Base-by-base conservation (phyloP, 2,797 vertebrate species). In the Meriones psammophilus region DNA sequence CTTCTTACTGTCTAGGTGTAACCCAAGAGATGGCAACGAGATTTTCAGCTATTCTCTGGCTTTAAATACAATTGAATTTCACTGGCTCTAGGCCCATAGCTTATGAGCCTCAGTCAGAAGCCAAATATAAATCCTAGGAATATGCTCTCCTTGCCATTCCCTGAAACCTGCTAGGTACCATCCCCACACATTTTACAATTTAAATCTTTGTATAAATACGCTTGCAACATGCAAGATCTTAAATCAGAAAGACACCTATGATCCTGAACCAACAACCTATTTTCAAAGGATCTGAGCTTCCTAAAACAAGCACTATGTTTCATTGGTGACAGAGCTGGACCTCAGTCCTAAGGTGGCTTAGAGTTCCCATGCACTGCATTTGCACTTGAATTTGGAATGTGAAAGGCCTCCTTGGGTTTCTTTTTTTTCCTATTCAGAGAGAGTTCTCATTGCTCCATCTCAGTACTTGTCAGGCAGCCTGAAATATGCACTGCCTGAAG, bases 11-110 rank as follows among this genome's bases (percentile, higher is more conserved):
- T 26, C 39, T 56, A 22, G 76, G 18, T 18, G 4, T 0, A 17
- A 15, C 24, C 28, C 7, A 0, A 0, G 3, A 3, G 4, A 33
- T 14, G 58, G 17, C 1, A 50, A 74, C 26, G 42, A 1, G 50
- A 14, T 15, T 15, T 22, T 68, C 76, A 73, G 10, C 8, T 13
- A 2, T 7, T 33, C 9, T 10, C 6, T 13, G 3, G 5, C 30
- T 62, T 77, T 12, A n/a, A 15, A 5, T 0, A 7, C 39, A 73
- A 22, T 24, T 15, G n/a, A 20, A 17, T 5, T 14, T 12, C 42
- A 4, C 46, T 64, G 46, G 8, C 62, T 17, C 8, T 50, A 39
- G 7, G 28, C 60, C 39, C 20, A 5, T 1, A 22, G 24, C 12
- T 58, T 58, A 3, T 81, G 56, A 56, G 22, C 39, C 56, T 33